phyloP scores from a whole-genome alignment of 2,888 invertebrate species.

The Tenthredo livida region DNA sequence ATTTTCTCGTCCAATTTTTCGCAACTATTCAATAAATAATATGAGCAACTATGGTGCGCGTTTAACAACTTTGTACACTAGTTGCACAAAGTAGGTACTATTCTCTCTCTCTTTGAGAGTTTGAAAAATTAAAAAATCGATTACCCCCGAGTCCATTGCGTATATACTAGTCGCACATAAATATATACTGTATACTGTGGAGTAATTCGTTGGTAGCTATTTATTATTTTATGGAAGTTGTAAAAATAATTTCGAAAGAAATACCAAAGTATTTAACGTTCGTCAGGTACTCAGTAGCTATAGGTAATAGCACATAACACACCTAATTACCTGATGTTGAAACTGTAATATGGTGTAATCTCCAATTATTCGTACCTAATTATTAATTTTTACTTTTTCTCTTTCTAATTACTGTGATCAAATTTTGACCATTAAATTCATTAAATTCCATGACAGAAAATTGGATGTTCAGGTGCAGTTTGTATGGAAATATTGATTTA shows the following conservation, averaged over 20 bases:
- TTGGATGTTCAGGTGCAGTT: background rate
- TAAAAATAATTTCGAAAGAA: slow-evolving; percentile 40
- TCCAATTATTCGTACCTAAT: background rate
- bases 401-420: background rate
- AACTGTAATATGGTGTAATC: background rate
- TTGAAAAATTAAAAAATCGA: too few species aligned
- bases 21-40: too few species aligned
- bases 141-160: too few species aligned
- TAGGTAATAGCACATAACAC: background rate
- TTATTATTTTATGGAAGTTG: slow-evolving; percentile 41
- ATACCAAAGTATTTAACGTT: slow-evolving; percentile 15
- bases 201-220: background rate
- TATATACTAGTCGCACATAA: too few species aligned
- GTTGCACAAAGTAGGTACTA: too few species aligned
- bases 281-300: background rate
- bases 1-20: too few species aligned
- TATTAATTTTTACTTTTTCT: background rate
- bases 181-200: background rate
- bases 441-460: background rate
- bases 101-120: too few species aligned
- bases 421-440: background rate
- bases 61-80: too few species aligned
- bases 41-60: too few species aligned
- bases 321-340: background rate
- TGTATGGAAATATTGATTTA: slow-evolving; percentile 4